These are phyloP conservation scores for Calypte anna DNA, from an alignment of 2,113 vertebrate genomes.

Conservation along the genomic window DNA sequence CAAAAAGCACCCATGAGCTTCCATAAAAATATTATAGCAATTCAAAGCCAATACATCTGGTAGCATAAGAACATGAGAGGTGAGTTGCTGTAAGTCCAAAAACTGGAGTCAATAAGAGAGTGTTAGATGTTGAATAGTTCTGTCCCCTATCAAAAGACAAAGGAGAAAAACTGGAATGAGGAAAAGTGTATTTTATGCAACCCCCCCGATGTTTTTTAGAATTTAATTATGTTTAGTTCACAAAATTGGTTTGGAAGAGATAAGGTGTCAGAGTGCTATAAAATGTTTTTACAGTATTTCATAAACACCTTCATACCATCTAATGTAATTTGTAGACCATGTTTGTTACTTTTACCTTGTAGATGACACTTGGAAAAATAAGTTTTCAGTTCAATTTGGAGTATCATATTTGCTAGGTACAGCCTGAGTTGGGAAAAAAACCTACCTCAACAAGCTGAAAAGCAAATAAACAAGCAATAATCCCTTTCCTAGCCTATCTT, in stretches of 20 bases:
- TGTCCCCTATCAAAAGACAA: not conserved
- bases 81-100: not conserved
- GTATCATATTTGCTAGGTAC: not conserved
- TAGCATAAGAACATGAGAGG: not conserved
- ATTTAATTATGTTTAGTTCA: not conserved
- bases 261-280: not conserved
- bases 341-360: not conserved
- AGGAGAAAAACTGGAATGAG: not conserved
- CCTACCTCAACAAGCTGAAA: not conserved
- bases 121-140: not conserved
- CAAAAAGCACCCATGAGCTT: not conserved
- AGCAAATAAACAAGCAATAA: accelerated
- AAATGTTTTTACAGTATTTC: not conserved
- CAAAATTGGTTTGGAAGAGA: not conserved
- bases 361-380: not conserved
- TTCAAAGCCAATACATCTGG: not conserved
- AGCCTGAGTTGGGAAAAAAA: not conserved
- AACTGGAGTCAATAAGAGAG: not conserved
- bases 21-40: not conserved
- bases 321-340: not conserved
- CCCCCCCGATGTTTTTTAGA: not conserved
- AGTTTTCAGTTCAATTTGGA: not conserved
- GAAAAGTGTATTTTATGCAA: not conserved
- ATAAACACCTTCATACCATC: not conserved
- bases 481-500: not conserved